phyloP scores from a whole-genome alignment of 2,113 vertebrate genomes.

The Silurus glanis region DNA sequence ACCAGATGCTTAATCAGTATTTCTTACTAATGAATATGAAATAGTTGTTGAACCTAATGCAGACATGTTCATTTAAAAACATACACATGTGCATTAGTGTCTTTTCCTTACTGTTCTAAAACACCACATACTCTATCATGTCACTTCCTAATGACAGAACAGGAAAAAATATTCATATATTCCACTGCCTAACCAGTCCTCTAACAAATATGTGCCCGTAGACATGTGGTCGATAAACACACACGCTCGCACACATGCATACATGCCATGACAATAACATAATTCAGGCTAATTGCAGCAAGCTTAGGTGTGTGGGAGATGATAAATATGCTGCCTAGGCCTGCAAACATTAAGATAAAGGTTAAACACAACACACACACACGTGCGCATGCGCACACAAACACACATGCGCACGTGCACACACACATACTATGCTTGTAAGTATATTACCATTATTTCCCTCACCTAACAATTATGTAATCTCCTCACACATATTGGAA shows the following conservation, averaged over 20 bases:
- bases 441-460: slow-evolving; percentile 7
- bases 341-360: slow-evolving; percentile 62
- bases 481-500: neutral
- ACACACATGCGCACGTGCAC: slow-evolving; percentile 46
- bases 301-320: slow-evolving; percentile 39
- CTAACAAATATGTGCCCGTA: neutral
- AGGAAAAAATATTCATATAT: neutral
- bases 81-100: too few species aligned
- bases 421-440: neutral
- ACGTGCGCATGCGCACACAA: slow-evolving; percentile 28
- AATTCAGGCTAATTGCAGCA: neutral
- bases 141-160: neutral
- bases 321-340: slow-evolving; percentile 64
- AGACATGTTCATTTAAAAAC: neutral
- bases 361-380: slow-evolving; percentile 30
- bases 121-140: neutral
- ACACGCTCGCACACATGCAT: slow-evolving; percentile 41
- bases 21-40: neutral
- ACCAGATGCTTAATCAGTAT: neutral
- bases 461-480: neutral
- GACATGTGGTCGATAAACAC: neutral
- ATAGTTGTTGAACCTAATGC: neutral
- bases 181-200: neutral
- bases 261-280: slow-evolving; percentile 19
- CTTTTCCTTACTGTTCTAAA: neutral